Evolutionary conservation across 2,888 invertebrate genomes (phyloP), one percentile per base, ranked within the genome.

Genomic region (Harmothoe impar): DNA sequence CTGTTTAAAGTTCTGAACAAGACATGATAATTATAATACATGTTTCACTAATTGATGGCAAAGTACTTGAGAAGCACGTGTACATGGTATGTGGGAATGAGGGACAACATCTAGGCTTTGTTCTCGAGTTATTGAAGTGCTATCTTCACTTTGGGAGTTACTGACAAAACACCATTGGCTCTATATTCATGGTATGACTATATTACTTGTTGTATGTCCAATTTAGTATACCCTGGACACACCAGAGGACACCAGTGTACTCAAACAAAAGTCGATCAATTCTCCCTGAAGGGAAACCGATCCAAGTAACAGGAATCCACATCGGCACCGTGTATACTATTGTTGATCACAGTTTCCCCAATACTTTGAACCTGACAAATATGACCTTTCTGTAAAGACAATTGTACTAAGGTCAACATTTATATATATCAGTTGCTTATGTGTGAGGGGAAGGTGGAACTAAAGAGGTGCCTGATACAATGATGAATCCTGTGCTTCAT

Each of bases 41-140:
- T 29, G 72, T 29, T 72, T 72, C 72, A 72, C 72, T 72, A 72
- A 72, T 72, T 29, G 72, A 72, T 72, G 72, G 72, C 72, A 72
- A 29, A 72, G 72, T 72, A 72, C 72, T 29, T 72, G 3, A 72
- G 25, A 72, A 72, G 72, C 72, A 72, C 72, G 25, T 72, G 62
- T 62, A 62, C n/a, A n/a, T 62, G 62, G 62, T 62, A 62, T 62
- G 29, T 72, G 72, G 72, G 72, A n/a, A 29, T 72, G 1, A 1
- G 72, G 72, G 72, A 72, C 72, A 72, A 72, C 72, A 72, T 72
- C 72, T 25, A 72, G 72, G 72, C 31, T 72, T 29, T n/a, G 3
- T 62, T 62, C n/a, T 62, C 15, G 7, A n/a, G 5, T 5, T 62
- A n/a, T n/a, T 62, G 20, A 62, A 62, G 62, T 62, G 23, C 3